These are phyloP conservation scores for Rana temporaria DNA, from an alignment of 2,113 vertebrate species.

Conservation along the genomic window DNA sequence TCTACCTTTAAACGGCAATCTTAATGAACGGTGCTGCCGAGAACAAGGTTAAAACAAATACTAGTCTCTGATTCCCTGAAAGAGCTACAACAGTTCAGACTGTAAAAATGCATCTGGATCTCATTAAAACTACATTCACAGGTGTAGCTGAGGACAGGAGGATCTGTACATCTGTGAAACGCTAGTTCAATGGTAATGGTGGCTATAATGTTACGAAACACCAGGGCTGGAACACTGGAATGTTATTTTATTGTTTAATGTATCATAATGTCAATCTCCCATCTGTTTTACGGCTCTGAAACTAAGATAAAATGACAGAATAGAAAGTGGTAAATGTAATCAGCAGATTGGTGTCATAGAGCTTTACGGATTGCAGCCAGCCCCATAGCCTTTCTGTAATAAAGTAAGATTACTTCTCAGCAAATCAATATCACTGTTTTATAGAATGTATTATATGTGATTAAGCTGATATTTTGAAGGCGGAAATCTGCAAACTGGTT, in stretches of 20 bases:
- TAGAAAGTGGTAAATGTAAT: slow-evolving; percentile 31
- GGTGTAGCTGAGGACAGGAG: slow-evolving; percentile 35
- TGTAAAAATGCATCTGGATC: slow-evolving; percentile 42
- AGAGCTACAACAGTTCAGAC: background rate
- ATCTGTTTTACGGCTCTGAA: slow-evolving; percentile 49
- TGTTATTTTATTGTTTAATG: slow-evolving; percentile 46
- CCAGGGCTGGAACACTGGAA: slow-evolving; percentile 15
- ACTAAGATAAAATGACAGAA: slow-evolving; percentile 20
- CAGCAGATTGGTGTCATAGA: slow-evolving; percentile 17
- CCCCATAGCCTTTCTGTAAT: slow-evolving; percentile 3
- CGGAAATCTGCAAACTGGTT: too few species aligned
- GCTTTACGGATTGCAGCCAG: background rate
- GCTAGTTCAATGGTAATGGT: slow-evolving; percentile 19
- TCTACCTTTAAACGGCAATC: too few species aligned
- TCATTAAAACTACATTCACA: slow-evolving; percentile 33
- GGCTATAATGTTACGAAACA: slow-evolving; percentile 39
- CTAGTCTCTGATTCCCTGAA: background rate
- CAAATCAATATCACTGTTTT: too few species aligned
- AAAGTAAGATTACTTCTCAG: background rate
- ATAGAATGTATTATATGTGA: too few species aligned
- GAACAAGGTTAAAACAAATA: background rate
- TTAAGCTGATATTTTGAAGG: too few species aligned
- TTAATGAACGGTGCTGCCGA: too few species aligned
- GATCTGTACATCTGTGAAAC: slow-evolving; percentile 15
- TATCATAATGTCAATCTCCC: slow-evolving; percentile 43